Conservation (phyloP, 2,888 invertebrate genomes). For the Drosophila siamana region DNA sequence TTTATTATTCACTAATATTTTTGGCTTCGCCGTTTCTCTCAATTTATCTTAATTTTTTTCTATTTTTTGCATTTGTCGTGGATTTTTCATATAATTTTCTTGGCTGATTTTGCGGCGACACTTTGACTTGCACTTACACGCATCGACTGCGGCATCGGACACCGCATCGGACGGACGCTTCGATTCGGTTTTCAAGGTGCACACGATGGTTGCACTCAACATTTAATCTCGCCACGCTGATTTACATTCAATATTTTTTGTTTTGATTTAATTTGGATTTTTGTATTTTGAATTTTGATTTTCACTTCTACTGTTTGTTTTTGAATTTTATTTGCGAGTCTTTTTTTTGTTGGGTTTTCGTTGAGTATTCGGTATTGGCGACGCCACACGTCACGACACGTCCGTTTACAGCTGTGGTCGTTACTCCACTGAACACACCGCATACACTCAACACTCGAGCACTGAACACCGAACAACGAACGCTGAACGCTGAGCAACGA, state of each 20-base stretch:
- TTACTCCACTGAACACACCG: constrained; percentile 82
- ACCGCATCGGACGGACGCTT: constrained; percentile 23
- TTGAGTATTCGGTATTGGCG: constrained; percentile 24
- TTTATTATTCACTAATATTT: constrained; percentile 41
- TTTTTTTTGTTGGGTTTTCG: neutral
- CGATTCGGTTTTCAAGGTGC: constrained; percentile 50
- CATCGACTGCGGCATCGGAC: constrained; percentile 41
- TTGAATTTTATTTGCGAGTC: constrained; percentile 18
- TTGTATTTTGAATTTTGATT: neutral
- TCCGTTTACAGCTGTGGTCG: constrained; percentile 84
- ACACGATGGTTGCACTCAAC: constrained; percentile 26
- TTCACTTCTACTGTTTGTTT: constrained; percentile 1
- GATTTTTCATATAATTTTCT: constrained; percentile 34
- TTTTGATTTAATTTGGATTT: neutral
- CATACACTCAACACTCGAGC: neutral
- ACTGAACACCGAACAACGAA: constrained; percentile 26
- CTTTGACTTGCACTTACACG: constrained; percentile 54
- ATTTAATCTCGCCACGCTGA: constrained; percentile 24
- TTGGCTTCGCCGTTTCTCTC: constrained; percentile 6
- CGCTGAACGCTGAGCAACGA: constrained; percentile 21
- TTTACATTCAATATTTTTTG: neutral
- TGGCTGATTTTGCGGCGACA: constrained; percentile 25
- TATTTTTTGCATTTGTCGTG: constrained; percentile 25
- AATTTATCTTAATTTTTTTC: constrained; percentile 7
- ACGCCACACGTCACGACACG: constrained; percentile 66